Evolutionary conservation across 2,113 vertebrate species (phyloP).

Genomic region (Meles meles): DNA sequence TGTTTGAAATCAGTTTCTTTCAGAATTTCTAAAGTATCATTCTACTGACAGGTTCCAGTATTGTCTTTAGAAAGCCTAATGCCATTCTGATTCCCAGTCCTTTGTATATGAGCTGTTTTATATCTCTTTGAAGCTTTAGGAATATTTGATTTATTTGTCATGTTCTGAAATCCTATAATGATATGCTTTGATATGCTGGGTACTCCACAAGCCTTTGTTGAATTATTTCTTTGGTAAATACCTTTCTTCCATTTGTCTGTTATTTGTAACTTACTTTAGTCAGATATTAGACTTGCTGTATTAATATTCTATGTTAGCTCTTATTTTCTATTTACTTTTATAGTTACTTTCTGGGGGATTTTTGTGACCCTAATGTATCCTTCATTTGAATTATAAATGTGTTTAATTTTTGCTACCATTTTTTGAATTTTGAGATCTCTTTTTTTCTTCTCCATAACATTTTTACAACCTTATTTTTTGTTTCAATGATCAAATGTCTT

Average conservation of each 20-base stretch:
- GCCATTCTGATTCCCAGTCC: neutral
- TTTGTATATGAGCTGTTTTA: neutral
- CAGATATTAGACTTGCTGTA: neutral
- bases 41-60: neutral
- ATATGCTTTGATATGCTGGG: neutral
- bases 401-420: neutral
- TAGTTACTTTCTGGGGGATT: neutral
- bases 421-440: neutral
- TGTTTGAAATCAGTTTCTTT: neutral
- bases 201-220: neutral
- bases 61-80: neutral
- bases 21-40: neutral
- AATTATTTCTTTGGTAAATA: constrained; percentile 44
- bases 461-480: neutral
- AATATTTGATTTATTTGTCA: neutral
- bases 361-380: neutral
- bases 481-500: neutral
- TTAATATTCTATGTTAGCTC: neutral
- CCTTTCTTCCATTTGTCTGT: neutral
- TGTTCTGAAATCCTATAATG: constrained; percentile 38
- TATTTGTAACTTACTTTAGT: constrained; percentile 5
- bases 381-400: neutral
- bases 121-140: neutral
- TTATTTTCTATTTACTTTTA: neutral
- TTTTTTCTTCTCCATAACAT: neutral